Percentiles rank a stretch among this genome's conserved stretches.
These are phyloP conservation scores for Halcyon malimbica DNA, from an alignment of 2,113 vertebrate genomes.

Conservation along the genomic window DNA sequence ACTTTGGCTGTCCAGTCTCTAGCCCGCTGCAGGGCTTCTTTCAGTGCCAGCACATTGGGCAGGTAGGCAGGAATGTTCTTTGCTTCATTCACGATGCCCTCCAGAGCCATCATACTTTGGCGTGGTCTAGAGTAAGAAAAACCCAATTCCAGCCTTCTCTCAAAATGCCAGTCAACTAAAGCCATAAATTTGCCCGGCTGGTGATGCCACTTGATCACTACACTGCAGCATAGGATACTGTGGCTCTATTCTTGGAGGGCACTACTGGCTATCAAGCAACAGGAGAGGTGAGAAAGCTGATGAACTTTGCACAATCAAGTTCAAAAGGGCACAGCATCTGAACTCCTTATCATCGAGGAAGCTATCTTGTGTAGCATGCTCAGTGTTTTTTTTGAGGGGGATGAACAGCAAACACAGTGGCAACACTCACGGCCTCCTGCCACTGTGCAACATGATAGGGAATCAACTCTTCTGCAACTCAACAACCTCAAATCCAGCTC, in stretches of 20 bases:
- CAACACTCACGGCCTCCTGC: not conserved
- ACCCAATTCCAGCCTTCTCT: conserved; percentile 14
- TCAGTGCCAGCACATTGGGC: conserved; percentile 92
- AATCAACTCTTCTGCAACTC: not conserved
- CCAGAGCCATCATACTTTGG: conserved; percentile 90
- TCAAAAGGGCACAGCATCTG: not conserved
- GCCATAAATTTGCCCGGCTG: not conserved
- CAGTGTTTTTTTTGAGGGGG: not conserved
- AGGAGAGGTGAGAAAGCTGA: not conserved
- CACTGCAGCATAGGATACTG: not conserved
- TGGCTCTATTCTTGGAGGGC: not conserved
- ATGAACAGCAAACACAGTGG: not conserved
- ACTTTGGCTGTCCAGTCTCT: conserved; percentile 95
- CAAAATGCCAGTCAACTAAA: not conserved
- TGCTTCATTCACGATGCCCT: conserved; percentile 92
- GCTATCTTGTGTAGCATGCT: not conserved
- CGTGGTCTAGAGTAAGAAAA: conserved; percentile 82
- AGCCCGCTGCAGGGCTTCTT: conserved; percentile 93
- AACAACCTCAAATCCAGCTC: not conserved
- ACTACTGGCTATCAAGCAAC: not conserved
- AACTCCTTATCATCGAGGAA: not conserved
- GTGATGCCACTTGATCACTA: not conserved
- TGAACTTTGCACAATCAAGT: not conserved
- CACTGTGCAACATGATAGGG: not conserved
- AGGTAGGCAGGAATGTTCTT: conserved; percentile 96